These are phyloP conservation scores for Microcebus murinus DNA, from an alignment of 2,113 vertebrate species.

Conservation along the genomic window DNA sequence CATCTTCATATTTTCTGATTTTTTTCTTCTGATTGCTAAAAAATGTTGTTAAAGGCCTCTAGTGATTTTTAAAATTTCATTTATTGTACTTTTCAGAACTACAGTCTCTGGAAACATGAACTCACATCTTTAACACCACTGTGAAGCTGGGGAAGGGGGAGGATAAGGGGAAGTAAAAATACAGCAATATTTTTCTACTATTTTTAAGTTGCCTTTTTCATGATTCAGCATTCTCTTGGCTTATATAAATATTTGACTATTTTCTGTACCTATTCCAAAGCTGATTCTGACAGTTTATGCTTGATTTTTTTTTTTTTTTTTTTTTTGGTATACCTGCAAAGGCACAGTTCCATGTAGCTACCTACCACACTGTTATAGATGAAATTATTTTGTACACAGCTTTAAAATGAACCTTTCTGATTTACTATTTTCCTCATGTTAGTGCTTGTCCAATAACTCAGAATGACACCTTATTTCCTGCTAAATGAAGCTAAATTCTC, in stretches of 20 bases:
- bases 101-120: background rate
- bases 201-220: background rate
- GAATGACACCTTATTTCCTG: background rate
- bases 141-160: background rate
- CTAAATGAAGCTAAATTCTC: background rate
- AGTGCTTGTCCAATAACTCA: background rate
- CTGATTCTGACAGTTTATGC: background rate
- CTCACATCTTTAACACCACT: background rate
- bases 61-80: background rate
- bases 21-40: background rate
- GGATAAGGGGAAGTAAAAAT: background rate
- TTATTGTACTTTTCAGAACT: background rate
- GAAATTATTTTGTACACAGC: background rate
- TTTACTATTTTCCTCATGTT: background rate
- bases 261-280: background rate
- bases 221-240: background rate
- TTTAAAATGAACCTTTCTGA: background rate
- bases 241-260: background rate
- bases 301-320: background rate
- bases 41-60: background rate
- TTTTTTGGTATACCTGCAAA: background rate
- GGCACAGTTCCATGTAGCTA: rapidly evolving
- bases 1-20: background rate
- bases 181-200: background rate
- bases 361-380: background rate